Evolutionary conservation across 2,797 vertebrate genomes (phyloP).

Genomic region (Cephalopachus bancanus): DNA sequence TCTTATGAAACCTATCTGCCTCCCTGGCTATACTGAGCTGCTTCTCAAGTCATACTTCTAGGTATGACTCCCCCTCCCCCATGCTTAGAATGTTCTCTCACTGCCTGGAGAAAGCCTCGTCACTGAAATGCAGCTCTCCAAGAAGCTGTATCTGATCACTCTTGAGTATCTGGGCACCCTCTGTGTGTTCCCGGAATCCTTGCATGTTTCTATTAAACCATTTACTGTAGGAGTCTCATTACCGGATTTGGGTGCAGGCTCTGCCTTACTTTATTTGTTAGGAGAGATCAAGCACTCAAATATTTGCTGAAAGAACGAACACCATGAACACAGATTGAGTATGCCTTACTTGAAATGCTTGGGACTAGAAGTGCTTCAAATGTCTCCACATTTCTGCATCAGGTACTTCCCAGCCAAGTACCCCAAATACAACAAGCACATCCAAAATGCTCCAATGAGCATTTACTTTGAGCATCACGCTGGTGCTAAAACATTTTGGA

Average conservation of each 20-base stretch:
- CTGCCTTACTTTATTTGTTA: conserved; percentile 22
- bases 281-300: neutral
- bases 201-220: neutral
- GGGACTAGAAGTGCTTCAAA: neutral
- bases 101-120: neutral
- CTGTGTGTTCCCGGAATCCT: neutral
- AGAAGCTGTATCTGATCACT: neutral
- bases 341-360: neutral
- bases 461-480: neutral
- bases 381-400: neutral
- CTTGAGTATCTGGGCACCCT: neutral
- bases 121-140: conserved; percentile 4
- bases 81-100: conserved; percentile 33
- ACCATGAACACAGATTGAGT: neutral
- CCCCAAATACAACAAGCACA: neutral
- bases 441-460: neutral
- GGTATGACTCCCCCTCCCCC: neutral
- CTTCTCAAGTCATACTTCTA: neutral
- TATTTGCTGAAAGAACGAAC: conserved; percentile 55
- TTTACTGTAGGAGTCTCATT: neutral
- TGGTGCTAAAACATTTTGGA: neutral
- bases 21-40: neutral
- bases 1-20: neutral
- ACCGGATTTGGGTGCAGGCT: conserved; percentile 44
- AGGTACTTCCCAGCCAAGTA: neutral